Evolutionary conservation across 2,797 vertebrate species (phyloP), one percentile per base, ranked within the genome.

Genomic region (Mormyrops boulengeri): DNA sequence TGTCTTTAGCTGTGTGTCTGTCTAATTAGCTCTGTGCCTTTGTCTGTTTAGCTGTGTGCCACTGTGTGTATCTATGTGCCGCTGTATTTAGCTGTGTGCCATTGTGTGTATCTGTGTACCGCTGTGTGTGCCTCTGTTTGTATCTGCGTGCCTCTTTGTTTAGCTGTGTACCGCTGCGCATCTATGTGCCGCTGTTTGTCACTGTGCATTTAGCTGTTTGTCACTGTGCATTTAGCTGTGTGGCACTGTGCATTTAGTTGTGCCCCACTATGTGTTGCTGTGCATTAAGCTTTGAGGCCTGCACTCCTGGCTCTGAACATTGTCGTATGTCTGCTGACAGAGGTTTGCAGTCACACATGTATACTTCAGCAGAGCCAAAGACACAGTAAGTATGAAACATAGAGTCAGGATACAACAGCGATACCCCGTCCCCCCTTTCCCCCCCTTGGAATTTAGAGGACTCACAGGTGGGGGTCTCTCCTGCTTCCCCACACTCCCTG

Each of bases 401-500:
- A 49, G 80, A 22, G 22, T 17, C 38, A 22, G 19, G 14, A 41
- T 49, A 80, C 6, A 86, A 12, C 50, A 55, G 82, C 88, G 88
- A 89, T 62, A 49, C 53, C 73, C 82, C 17, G 19, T 11, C 0
- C 1, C 17, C 7, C 53, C 22, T 17, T 2, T 55, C 19, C 14
- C 34, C 11, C 19, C 34, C 86, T 88, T 44, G 38, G 9, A 66
- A 38, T 41, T 14, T 66, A 52, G 47, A 88, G 90, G 55, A 90
- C 80, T 69, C 77, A 85, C 90, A 89, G 89, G 85, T 53, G 86
- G 91, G 89, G 90, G 90, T 91, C 89, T 91, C 19, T 47, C 69
- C 55, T 90, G 89, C 88, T 91, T 85, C 85, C 89, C 89, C 90
- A 88, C 89, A 89, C 87, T 90, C 88, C 92, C 89, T 38, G 57